Percentiles rank a stretch among this genome's conserved stretches.
Evolutionary conservation across 2,797 vertebrate genomes (phyloP).

Genomic region (Danio albolineatus): DNA sequence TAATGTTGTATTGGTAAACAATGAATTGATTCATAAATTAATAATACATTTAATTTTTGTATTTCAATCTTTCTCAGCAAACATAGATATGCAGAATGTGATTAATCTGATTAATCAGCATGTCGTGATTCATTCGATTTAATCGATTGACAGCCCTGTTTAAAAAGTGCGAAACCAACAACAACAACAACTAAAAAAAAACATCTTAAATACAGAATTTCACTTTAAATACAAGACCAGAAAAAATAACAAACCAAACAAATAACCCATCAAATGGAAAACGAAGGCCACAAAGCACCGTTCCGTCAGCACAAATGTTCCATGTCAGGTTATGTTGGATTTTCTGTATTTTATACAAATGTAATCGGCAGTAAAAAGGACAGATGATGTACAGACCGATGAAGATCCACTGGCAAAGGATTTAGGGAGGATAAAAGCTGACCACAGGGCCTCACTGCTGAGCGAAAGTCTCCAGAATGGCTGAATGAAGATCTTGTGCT

Average conservation of each 20-base stretch:
- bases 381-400: slow-evolving; percentile 32
- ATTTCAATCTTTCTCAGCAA: background rate
- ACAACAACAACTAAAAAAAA: slow-evolving; percentile 30
- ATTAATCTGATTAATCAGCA: background rate
- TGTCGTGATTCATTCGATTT: slow-evolving; percentile 4
- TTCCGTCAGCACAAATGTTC: slow-evolving; percentile 53
- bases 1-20: background rate
- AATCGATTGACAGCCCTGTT: slow-evolving; percentile 24
- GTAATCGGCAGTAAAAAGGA: slow-evolving; percentile 49
- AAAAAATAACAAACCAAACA: slow-evolving; percentile 53
- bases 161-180: slow-evolving; percentile 41
- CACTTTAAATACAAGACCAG: slow-evolving; percentile 64
- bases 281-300: slow-evolving; percentile 52
- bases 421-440: slow-evolving; percentile 34
- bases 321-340: slow-evolving; percentile 49
- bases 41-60: no score
- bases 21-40: background rate
- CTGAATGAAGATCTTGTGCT: slow-evolving; percentile 37
- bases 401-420: slow-evolving; percentile 16
- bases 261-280: slow-evolving; percentile 54
- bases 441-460: background rate
- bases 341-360: slow-evolving; percentile 55
- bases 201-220: slow-evolving; percentile 52
- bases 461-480: slow-evolving; percentile 8
- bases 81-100: background rate